These are phyloP conservation scores for Pterocles burchelli DNA, from an alignment of 2,113 vertebrate genomes.

Conservation along the genomic window DNA sequence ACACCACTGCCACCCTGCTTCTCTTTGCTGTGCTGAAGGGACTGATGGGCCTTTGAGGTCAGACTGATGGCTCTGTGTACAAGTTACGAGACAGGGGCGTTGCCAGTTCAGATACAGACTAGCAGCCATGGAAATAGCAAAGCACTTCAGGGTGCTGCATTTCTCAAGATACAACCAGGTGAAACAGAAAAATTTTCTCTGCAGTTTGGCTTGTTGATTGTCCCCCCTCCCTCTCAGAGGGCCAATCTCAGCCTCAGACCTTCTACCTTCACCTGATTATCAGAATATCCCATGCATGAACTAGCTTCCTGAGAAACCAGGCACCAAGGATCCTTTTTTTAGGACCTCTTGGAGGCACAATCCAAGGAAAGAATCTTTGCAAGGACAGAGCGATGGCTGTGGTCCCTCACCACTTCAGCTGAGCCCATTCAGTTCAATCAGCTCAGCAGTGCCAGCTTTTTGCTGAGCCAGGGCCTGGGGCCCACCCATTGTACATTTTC, in stretches of 20 bases:
- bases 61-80: neutral
- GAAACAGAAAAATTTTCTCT: neutral
- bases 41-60: neutral
- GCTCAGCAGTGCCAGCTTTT: neutral
- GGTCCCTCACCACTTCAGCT: neutral
- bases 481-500: slow-evolving; percentile 28
- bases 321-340: neutral
- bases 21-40: neutral
- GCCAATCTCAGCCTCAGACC: neutral
- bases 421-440: neutral
- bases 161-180: neutral
- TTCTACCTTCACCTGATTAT: neutral
- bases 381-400: neutral
- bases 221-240: neutral
- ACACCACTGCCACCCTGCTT: neutral
- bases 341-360: neutral
- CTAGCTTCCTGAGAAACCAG: neutral
- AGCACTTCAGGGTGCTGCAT: neutral
- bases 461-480: slow-evolving; percentile 15
- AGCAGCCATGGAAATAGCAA: neutral
- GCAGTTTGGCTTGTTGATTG: neutral
- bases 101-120: neutral
- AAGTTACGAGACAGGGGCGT: neutral
- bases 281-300: neutral
- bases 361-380: neutral